Evolutionary conservation across 2,797 vertebrate species (phyloP).

Genomic region (Gobio occitaniae): DNA sequence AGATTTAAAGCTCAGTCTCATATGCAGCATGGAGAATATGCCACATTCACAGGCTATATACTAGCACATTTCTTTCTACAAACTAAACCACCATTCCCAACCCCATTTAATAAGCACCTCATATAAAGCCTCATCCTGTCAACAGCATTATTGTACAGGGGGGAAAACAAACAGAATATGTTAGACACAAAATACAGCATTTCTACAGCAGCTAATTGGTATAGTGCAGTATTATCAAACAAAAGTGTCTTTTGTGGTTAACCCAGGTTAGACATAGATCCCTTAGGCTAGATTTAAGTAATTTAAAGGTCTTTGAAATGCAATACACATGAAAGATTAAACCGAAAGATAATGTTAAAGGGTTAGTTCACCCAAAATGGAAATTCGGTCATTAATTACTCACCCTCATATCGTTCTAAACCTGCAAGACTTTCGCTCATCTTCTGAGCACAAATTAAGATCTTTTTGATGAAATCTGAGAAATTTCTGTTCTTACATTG

Average conservation of each 20-base stretch:
- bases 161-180: slow-evolving; percentile 70
- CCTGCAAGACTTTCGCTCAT: no score
- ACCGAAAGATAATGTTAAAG: not conserved
- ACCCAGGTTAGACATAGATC: not conserved
- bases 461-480: no score
- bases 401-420: no score
- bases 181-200: slow-evolving; percentile 56
- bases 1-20: slow-evolving; percentile 23
- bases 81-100: slow-evolving; percentile 54
- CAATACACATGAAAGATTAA: not conserved
- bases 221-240: not conserved
- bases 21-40: slow-evolving; percentile 61
- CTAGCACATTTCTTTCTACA: slow-evolving; percentile 16
- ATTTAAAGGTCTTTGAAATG: not conserved
- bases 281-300: no score
- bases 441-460: no score
- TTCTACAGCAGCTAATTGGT: not conserved
- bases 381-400: no score
- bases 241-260: not conserved
- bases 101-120: slow-evolving; percentile 77
- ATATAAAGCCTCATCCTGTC: slow-evolving; percentile 81
- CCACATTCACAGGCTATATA: slow-evolving; percentile 49
- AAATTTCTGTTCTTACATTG: no score
- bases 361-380: no score
- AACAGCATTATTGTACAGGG: slow-evolving; percentile 51